Conservation (phyloP, 2,888 invertebrate species). For the Ferrisia virgata region DNA sequence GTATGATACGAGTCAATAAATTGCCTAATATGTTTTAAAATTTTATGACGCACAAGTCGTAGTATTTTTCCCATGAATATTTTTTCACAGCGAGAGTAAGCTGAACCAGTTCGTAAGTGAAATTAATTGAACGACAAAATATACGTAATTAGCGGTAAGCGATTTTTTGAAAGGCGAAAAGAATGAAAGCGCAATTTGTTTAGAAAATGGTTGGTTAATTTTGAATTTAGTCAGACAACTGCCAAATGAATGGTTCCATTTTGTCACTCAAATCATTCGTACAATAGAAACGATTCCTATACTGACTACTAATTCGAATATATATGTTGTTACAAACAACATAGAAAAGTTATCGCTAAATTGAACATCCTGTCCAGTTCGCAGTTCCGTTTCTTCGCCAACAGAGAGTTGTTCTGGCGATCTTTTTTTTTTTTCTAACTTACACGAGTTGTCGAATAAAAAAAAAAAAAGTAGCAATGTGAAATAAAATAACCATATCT, state of each 20-base stretch:
- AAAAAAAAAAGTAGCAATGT: not conserved
- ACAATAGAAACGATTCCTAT: not conserved
- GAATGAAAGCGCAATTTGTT: not conserved
- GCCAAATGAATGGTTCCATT: not conserved
- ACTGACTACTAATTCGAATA: not conserved
- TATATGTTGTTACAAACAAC: not conserved
- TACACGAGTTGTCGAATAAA: not conserved
- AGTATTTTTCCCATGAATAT: not conserved
- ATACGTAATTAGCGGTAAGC: not conserved
- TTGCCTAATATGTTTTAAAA: not conserved
- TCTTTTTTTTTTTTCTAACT: not conserved
- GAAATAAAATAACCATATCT: not conserved
- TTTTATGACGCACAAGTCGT: not conserved
- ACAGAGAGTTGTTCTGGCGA: not conserved
- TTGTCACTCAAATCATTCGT: not conserved
- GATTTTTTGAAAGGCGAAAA: not conserved
- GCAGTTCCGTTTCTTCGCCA: not conserved
- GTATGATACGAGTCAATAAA: not conserved
- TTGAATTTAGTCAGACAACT: not conserved
- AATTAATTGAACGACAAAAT: not conserved
- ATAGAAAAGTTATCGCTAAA: not conserved
- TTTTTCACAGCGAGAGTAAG: not conserved
- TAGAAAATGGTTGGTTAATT: not conserved
- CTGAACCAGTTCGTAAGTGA: not conserved
- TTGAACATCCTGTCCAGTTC: slow-evolving; percentile 8